Base-by-base conservation (phyloP, 2,113 vertebrate genomes). In the Tylochromis polylepis region DNA sequence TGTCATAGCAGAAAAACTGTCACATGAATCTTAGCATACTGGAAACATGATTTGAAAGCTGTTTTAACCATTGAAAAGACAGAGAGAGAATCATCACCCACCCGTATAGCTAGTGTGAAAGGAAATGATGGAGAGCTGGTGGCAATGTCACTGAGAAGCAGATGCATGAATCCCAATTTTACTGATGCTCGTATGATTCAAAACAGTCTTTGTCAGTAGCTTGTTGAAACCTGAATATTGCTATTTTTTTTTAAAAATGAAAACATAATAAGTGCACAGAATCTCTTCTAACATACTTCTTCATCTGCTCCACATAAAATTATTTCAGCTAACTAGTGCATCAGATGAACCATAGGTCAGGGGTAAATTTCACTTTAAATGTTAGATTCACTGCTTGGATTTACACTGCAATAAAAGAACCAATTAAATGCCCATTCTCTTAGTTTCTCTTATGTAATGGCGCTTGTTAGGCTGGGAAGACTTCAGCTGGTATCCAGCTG, bases 331-430 rank as follows among this genome's bases (percentile, higher is more conserved):
- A 34, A 60, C 75, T 18, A 46, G 80, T 79, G 84, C 31, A 72
- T 79, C 79, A 59, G 83, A 93, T 78, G 55, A 82, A 85, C 79
- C 51, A 3, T 6, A 27, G 84, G 80, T 83, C 79, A 84, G 56
- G 18, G 51, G 56, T 34, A 90, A 81, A 87, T 86, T 80, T 85
- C 4, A 4, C 72, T 89, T 81, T 58, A 81, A 91, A 90, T 51
- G 60, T 72, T 12, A 58, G 27, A 58, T 89, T 91, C 81, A 53
- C 87, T 57, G 43, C 81, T 87, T 86, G 38, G 88, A 92, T 96
- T 87, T 93, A 92, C 87, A 80, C 84, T 55, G 84, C 90, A 91
- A 93, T 92, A 95, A 94, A 92, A 93, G 84, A 84, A 65, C 89
- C 85, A 93, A 94, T 94, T 94, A 94, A 91, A 91, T 82, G 70